Conservation (phyloP, 1,140 invertebrate genomes). For the Cephus cinctus region DNA sequence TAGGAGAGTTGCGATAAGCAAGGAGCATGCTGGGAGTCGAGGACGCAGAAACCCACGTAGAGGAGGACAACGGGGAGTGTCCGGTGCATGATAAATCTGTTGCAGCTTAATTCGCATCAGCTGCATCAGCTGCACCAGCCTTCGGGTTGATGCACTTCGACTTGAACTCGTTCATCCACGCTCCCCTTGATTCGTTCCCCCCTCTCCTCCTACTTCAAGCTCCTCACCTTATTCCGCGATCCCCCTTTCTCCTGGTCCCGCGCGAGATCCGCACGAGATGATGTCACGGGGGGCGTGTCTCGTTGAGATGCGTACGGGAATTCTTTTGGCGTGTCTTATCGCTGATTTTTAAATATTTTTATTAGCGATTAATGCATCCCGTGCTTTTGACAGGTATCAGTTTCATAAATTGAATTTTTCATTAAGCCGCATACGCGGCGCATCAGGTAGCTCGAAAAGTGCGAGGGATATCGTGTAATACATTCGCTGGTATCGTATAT, state of each 20-base stretch:
- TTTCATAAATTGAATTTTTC: too few species aligned
- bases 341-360: too few species aligned
- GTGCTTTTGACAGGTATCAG: too few species aligned
- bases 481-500: too few species aligned
- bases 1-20: constrained; percentile 31
- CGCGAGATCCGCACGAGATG: not conserved
- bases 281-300: not conserved
- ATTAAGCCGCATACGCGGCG: too few species aligned
- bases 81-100: constrained; percentile 31
- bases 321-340: not conserved
- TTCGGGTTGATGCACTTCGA: constrained; percentile 17
- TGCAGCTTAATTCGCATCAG: constrained; percentile 33
- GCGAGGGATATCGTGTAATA: too few species aligned
- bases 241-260: too few species aligned
- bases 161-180: constrained; percentile 17
- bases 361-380: too few species aligned
- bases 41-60: constrained; percentile 11
- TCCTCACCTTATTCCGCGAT: not conserved
- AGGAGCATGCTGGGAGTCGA: not conserved
- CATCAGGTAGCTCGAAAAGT: too few species aligned
- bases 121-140: too few species aligned
- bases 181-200: too few species aligned
- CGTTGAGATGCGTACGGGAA: not conserved
- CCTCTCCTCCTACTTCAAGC: not conserved
- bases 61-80: constrained; percentile 23